Percentiles rank a stretch among this genome's conserved stretches.
Evolutionary conservation across 1,140 invertebrate genomes (phyloP).

Genomic region (Monomorium pharaonis): DNA sequence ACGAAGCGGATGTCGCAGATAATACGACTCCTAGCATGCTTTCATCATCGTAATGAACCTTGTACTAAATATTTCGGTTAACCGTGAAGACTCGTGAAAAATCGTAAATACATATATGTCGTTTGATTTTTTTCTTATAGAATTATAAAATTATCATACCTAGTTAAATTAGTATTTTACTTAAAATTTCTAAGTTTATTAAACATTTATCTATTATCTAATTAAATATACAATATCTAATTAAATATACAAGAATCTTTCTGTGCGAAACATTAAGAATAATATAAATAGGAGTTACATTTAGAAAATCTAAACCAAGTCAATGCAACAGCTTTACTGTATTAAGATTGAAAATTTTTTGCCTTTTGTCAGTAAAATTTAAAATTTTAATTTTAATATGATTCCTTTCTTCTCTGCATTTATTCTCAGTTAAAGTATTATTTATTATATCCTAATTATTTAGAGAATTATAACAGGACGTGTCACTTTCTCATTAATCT

Average conservation of each 20-base stretch:
- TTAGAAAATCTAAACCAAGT: not conserved
- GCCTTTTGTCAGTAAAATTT: not conserved
- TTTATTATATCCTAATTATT: too few relatives aligned
- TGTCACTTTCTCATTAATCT: not conserved
- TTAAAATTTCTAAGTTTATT: not conserved
- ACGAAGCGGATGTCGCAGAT: slow-evolving; percentile 78
- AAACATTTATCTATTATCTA: not conserved
- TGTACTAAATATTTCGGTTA: slow-evolving; percentile 2
- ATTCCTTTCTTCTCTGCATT: not conserved
- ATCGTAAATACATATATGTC: too few relatives aligned
- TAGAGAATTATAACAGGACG: too few relatives aligned
- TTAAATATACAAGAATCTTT: not conserved
- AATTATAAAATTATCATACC: not conserved
- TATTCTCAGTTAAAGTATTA: not conserved
- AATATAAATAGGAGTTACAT: not conserved
- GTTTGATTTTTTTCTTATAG: not conserved
- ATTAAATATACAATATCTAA: not conserved
- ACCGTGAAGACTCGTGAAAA: not conserved
- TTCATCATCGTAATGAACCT: slow-evolving; percentile 38
- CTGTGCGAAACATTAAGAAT: not conserved
- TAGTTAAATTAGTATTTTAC: not conserved
- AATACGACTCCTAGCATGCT: slow-evolving; percentile 64
- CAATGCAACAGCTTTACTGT: not conserved
- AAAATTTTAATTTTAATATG: not conserved
- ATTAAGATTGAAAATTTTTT: not conserved